A percentile compares a stretch with the other conserved stretches of the same genome.
Evolutionary conservation across 1,140 invertebrate genomes (phyloP).

Genomic region (Melitaea cinxia): DNA sequence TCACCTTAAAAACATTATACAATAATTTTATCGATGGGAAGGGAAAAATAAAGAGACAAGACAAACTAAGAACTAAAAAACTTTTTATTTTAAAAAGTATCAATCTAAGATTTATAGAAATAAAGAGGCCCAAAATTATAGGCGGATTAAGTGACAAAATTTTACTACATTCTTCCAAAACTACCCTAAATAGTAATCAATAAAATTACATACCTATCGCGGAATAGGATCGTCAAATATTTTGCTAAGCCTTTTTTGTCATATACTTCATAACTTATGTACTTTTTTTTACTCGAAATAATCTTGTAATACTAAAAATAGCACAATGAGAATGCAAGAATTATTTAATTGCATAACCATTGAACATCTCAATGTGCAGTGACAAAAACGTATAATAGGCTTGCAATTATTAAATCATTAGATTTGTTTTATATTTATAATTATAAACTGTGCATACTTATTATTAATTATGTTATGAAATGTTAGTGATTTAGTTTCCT

Average conservation of each 20-base stretch:
- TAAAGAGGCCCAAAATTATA: constrained; percentile 34
- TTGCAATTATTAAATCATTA: neutral
- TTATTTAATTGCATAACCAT: no score
- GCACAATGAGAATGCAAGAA: neutral
- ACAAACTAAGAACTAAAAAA: constrained; percentile 10
- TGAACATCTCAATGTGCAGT: neutral
- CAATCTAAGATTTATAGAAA: constrained; percentile 3
- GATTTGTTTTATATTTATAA: neutral
- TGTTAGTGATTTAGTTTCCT: neutral
- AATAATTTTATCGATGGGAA: no score
- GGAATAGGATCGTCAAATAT: constrained; percentile 4
- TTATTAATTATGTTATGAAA: neutral
- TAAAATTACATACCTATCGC: constrained; percentile 6
- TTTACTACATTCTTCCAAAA: neutral
- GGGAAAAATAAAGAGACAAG: constrained; percentile 18
- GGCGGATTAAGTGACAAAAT: constrained; percentile 33
- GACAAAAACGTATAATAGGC: neutral
- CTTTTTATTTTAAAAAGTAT: constrained; percentile 16
- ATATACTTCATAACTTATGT: neutral
- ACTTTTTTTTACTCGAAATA: neutral
- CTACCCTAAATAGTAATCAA: constrained; percentile 6
- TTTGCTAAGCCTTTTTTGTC: neutral
- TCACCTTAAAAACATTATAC: no score
- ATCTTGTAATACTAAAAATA: neutral
- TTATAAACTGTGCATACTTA: neutral